phyloP scores from a whole-genome alignment of 2,888 invertebrate genomes.

The Melinopterus prodromus region DNA sequence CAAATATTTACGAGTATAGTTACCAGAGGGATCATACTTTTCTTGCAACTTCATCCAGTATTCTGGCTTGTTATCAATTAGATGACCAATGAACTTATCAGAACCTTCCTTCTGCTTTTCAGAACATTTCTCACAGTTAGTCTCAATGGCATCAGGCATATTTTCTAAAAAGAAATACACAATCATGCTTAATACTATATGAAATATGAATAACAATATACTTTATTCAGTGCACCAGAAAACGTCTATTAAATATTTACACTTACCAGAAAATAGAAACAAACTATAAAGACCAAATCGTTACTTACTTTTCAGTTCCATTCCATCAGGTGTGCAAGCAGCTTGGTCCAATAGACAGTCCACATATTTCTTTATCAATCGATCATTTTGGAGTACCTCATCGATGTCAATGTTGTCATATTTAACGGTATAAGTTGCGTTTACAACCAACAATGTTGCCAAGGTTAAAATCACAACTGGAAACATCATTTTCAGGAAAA shows the following conservation, averaged over 20 bases:
- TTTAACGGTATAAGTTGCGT: slow-evolving; percentile 68
- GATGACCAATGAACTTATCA: slow-evolving; percentile 69
- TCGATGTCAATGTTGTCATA: slow-evolving; percentile 76
- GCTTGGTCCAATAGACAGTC: slow-evolving; percentile 72
- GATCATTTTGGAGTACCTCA: slow-evolving; percentile 69
- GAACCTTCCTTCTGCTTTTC: slow-evolving; percentile 71
- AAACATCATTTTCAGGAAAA: neutral
- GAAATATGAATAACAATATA: neutral
- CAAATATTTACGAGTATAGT: slow-evolving; percentile 68
- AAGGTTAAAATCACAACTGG: slow-evolving; percentile 10
- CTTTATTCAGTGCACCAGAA: neutral
- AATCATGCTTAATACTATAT: neutral
- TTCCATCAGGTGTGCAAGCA: slow-evolving; percentile 73
- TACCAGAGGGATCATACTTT: slow-evolving; percentile 67
- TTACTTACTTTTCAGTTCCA: slow-evolving; percentile 63
- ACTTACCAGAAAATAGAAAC: slow-evolving; percentile 1
- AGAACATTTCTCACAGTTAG: slow-evolving; percentile 74
- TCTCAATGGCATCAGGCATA: slow-evolving; percentile 74
- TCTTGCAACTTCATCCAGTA: slow-evolving; percentile 56
- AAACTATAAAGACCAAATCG: neutral
- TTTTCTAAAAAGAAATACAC: slow-evolving; percentile 63
- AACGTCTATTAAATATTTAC: too few species aligned
- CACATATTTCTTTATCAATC: slow-evolving; percentile 72
- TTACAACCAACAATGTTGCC: slow-evolving; percentile 29
- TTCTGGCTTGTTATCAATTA: slow-evolving; percentile 65